A percentile compares a stretch with the other conserved stretches of the same genome.
These are phyloP conservation scores for Motacilla alba DNA, from an alignment of 2,113 vertebrate species.

Conservation along the genomic window DNA sequence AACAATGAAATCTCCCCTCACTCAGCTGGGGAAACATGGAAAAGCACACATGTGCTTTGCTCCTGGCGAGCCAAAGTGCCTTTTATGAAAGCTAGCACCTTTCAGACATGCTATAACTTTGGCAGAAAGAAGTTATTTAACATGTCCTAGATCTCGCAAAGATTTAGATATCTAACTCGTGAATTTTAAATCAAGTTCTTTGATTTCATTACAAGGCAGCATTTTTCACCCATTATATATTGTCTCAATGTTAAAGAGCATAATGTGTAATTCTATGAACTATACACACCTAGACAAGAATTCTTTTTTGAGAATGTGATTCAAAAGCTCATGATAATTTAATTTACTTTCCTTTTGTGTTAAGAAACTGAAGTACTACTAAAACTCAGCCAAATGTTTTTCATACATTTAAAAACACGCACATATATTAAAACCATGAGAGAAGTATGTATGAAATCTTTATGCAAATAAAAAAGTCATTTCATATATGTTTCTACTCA, in stretches of 20 bases:
- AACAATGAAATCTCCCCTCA: not conserved
- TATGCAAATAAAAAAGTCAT: conserved; percentile 21
- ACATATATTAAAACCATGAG: not conserved
- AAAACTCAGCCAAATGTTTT: conserved; percentile 8
- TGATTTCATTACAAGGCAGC: conserved; percentile 5
- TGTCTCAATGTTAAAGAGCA: not conserved
- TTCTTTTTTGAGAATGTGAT: not conserved
- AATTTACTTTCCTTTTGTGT: not conserved
- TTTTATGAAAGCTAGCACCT: not conserved
- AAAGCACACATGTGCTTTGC: not conserved
- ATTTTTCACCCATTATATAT: not conserved
- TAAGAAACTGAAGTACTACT: not conserved
- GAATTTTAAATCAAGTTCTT: not conserved
- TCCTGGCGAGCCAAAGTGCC: not conserved
- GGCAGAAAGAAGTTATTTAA: not conserved
- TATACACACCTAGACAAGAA: not conserved
- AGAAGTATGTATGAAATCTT: not conserved
- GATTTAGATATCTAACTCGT: fast-evolving
- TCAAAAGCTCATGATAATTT: conserved; percentile 5
- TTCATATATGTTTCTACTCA: not conserved
- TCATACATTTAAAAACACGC: not conserved
- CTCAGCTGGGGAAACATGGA: not conserved
- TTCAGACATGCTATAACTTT: not conserved
- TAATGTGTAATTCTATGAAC: not conserved
- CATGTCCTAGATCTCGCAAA: not conserved